Base-by-base conservation (phyloP, 2,888 invertebrate genomes). In the Hirtodrosophila alboralis region DNA sequence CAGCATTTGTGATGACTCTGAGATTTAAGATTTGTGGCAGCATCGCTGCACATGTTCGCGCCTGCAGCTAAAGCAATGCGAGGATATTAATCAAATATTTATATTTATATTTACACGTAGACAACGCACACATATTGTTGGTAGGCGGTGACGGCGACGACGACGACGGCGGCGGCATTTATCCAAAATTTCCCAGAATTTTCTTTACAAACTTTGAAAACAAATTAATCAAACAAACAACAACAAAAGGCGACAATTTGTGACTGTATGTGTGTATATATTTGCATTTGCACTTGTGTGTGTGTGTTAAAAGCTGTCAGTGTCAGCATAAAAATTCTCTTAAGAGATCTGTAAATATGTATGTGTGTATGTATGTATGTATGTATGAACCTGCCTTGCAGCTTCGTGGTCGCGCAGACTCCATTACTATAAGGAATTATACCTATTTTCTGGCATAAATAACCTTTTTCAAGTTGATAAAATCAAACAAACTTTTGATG, bases 31-130 rank as follows among this genome's bases (percentile, higher is more conserved):
- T 66, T 71, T 53, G 45, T 57, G 60, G 48, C 54, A 56, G 37
- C 18, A 3, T 23, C 13, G 47, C 23, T 59, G 71, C 73, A 74
- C 75, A 75, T 75, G 73, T 70, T 74, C 65, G 65, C 65, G 70
- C 71, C 75, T 63, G 56, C 44, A 59, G 51, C 58, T 49, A 58
- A n/a, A 71, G 53, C 54, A 36, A 59, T 61, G 52, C 56, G 59
- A 62, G 83, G 68, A 83, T 83, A 85, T 84, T 85, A 83, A 84
- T 80, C 83, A 85, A 80, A 80, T 80, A 80, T 80, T 80, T 80
- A 80, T 75, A 83, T 80, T 80, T 85, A 80, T 75, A 83, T 80
- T 80, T 85, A 80, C 85, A 71, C 84, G 66, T 67, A 71, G 75
- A 70, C 74, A 61, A 51, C 54, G 36, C 38, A 36, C 51, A 47